A percentile compares a stretch with the other conserved stretches of the same genome.
phyloP scores from a whole-genome alignment of 2,797 vertebrate species.

The Pangasius djambal region DNA sequence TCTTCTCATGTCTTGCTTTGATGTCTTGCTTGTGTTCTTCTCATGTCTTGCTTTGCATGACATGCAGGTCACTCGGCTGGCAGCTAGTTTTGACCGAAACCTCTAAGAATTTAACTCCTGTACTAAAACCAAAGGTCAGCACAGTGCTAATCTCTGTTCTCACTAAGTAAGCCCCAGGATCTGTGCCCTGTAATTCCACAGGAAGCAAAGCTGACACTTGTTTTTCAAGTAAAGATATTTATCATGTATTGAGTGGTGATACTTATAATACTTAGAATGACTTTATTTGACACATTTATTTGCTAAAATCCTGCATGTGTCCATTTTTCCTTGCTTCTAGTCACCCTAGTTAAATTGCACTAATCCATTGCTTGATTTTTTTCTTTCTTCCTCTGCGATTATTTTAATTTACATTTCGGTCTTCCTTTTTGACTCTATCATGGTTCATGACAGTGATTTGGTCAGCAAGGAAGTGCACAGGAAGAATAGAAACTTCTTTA shows the following conservation, averaged over 20 bases:
- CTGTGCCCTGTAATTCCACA: background rate
- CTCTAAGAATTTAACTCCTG: slow-evolving; percentile 15
- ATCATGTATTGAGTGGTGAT: slow-evolving; percentile 14
- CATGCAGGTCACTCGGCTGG: slow-evolving; percentile 66
- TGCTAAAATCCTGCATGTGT: slow-evolving; percentile 50
- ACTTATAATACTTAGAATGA: background rate
- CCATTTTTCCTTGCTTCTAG: slow-evolving; percentile 35
- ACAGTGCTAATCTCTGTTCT: slow-evolving; percentile 38
- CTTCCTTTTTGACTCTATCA: slow-evolving; percentile 26
- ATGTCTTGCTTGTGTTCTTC: slow-evolving; percentile 66
- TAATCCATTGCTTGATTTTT: slow-evolving; percentile 69
- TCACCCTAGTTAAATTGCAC: slow-evolving; percentile 73
- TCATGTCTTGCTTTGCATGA: slow-evolving; percentile 67
- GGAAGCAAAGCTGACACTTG: background rate
- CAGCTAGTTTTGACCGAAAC: slow-evolving; percentile 55
- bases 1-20: slow-evolving; percentile 67
- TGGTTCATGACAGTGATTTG: background rate
- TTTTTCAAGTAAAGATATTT: background rate
- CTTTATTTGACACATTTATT: slow-evolving; percentile 36
- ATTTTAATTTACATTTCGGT: slow-evolving; percentile 56
- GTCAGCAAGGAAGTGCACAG: background rate
- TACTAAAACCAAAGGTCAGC: slow-evolving; percentile 74
- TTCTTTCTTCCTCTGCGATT: slow-evolving; percentile 34
- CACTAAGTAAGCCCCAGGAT: slow-evolving; percentile 17
- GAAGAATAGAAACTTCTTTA: background rate